These are phyloP conservation scores for Cheiracanthium punctorium DNA, from an alignment of 2,888 invertebrate species.

Conservation along the genomic window DNA sequence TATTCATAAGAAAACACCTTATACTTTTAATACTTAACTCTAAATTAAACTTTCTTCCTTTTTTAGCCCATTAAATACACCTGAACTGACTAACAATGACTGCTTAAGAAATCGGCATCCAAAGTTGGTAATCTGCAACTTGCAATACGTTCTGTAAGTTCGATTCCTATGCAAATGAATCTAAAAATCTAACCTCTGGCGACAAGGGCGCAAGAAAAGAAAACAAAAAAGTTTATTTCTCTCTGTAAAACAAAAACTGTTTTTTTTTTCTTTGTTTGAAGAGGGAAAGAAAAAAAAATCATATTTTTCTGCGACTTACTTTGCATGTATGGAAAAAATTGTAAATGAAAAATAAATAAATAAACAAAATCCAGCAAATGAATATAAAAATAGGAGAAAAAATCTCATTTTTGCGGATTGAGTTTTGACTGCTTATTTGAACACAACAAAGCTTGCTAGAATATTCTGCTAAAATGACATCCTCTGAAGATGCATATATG, in stretches of 20 bases:
- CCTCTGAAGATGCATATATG: background rate
- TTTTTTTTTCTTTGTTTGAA: no score
- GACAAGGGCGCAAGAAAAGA: background rate
- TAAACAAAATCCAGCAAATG: constrained; percentile 8
- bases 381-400: background rate
- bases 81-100: background rate
- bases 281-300: background rate
- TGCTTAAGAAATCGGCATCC: background rate
- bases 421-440: constrained; percentile 19
- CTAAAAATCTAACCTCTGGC: background rate
- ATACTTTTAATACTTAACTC: no score
- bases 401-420: constrained; percentile 22
- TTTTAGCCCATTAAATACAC: background rate
- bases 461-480: constrained; percentile 17
- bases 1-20: no score
- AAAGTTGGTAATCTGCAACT: constrained; percentile 30
- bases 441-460: constrained; percentile 7
- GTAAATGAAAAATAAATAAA: constrained; percentile 14
- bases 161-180: constrained; percentile 31
- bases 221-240: constrained; percentile 3
- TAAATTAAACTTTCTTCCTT: no score
- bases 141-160: background rate
- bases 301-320: constrained; percentile 29
- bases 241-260: background rate
- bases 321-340: constrained; percentile 14